Percentiles rank a stretch among this genome's conserved stretches.
phyloP scores from a whole-genome alignment of 2,888 invertebrate genomes.

The Agonopterix arenella region DNA sequence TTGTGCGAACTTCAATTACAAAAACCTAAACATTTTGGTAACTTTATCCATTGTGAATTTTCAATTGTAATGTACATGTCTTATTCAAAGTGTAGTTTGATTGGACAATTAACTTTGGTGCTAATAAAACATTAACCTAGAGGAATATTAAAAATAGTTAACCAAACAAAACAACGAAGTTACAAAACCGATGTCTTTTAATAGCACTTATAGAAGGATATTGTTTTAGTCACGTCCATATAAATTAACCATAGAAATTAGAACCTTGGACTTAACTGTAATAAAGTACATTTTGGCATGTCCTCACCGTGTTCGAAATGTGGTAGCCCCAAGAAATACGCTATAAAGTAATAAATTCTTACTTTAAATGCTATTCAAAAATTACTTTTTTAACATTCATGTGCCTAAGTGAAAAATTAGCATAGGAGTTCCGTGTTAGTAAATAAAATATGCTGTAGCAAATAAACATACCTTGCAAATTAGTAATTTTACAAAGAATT shows the following conservation, averaged over 20 bases:
- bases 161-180: constrained; percentile 43
- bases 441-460: too few relatives aligned
- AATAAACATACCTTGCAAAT: too few relatives aligned
- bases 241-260: too few relatives aligned
- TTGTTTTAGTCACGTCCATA: too few relatives aligned
- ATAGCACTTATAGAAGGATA: constrained; percentile 24
- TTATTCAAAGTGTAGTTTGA: constrained; percentile 4
- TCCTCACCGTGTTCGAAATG: background rate
- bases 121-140: constrained; percentile 50
- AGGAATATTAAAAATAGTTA: constrained; percentile 57
- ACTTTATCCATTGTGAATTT: constrained; percentile 25
- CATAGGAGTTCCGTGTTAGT: too few relatives aligned
- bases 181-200: constrained; percentile 62
- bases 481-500: too few relatives aligned
- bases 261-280: too few relatives aligned
- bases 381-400: too few relatives aligned
- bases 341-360: too few relatives aligned
- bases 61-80: constrained; percentile 12
- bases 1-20: constrained; percentile 44
- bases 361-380: too few relatives aligned
- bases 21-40: constrained; percentile 44
- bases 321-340: background rate
- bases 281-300: constrained; percentile 1
- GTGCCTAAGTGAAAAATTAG: too few relatives aligned
- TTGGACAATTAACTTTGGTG: constrained; percentile 55